Percentiles rank a stretch among this genome's conserved stretches.
phyloP scores from a whole-genome alignment of 2,888 invertebrate species.

The Cheilosia variabilis region DNA sequence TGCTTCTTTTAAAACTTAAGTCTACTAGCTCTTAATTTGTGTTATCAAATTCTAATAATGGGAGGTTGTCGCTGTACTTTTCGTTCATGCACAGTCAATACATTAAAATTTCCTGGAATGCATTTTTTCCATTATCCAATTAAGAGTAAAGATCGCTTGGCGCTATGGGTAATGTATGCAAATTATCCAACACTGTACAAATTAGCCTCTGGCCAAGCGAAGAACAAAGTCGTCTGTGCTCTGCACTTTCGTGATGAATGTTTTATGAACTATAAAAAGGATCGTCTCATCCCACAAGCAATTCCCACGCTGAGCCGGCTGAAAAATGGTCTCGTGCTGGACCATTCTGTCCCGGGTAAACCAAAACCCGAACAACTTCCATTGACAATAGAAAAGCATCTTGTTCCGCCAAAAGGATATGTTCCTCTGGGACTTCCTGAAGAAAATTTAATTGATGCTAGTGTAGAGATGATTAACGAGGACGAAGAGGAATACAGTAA shows the following conservation, averaged over 20 bases:
- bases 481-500: neutral
- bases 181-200: slow-evolving; percentile 77
- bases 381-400: slow-evolving; percentile 76
- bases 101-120: slow-evolving; percentile 81
- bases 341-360: slow-evolving; percentile 77
- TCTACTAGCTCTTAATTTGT: neutral
- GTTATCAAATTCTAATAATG: slow-evolving; percentile 80
- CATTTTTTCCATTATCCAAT: slow-evolving; percentile 85
- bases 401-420: slow-evolving; percentile 79
- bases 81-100: slow-evolving; percentile 84
- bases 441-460: slow-evolving; percentile 11
- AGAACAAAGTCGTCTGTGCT: slow-evolving; percentile 85
- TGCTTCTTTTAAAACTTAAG: neutral
- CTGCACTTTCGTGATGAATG: slow-evolving; percentile 84
- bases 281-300: slow-evolving; percentile 83
- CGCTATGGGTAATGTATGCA: slow-evolving; percentile 78
- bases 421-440: slow-evolving; percentile 76
- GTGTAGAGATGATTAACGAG: slow-evolving; percentile 10
- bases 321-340: slow-evolving; percentile 78
- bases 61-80: slow-evolving; percentile 85
- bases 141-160: slow-evolving; percentile 77
- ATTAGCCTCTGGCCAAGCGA: slow-evolving; percentile 82
- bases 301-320: slow-evolving; percentile 83
- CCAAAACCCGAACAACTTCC: slow-evolving; percentile 77
- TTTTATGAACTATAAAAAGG: slow-evolving; percentile 84